phyloP scores from a whole-genome alignment of 2,888 invertebrate species.

The Melangyna quadrimaculata region DNA sequence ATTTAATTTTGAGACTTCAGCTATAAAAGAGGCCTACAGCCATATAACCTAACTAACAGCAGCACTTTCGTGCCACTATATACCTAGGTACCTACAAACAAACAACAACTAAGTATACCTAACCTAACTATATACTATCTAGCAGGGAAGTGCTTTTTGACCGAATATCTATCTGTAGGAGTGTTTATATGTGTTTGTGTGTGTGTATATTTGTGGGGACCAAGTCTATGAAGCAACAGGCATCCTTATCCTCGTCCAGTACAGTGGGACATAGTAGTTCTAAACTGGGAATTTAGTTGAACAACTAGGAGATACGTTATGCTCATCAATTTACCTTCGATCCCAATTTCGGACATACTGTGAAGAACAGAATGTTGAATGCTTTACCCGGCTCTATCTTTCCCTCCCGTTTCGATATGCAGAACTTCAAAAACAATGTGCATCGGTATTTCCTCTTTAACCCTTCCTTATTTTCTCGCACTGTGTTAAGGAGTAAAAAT shows the following conservation, averaged over 20 bases:
- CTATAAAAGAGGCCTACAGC: conserved; percentile 32
- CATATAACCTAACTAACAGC: conserved; percentile 35
- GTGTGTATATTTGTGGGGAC: neutral
- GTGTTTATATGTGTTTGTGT: neutral
- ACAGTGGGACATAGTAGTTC: neutral
- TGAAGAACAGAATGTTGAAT: no score
- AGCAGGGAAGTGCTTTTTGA: conserved; percentile 6
- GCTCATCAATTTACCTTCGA: no score
- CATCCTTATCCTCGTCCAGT: neutral
- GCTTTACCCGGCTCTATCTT: no score
- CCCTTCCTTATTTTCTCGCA: no score
- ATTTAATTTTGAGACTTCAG: conserved; percentile 65
- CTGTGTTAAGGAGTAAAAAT: no score
- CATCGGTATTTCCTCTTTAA: no score
- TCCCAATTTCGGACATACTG: no score
- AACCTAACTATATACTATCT: neutral
- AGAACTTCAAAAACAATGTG: no score
- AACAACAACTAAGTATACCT: neutral
- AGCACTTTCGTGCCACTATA: conserved; percentile 2
- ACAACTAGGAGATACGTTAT: no score
- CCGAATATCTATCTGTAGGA: neutral
- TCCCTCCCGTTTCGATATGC: no score
- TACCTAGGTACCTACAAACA: neutral
- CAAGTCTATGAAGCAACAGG: conserved; percentile 37
- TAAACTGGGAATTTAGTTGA: neutral